A percentile compares a stretch with the other conserved stretches of the same genome.
Conservation (phyloP, 2,888 invertebrate genomes). For the Mythimna pallens region DNA sequence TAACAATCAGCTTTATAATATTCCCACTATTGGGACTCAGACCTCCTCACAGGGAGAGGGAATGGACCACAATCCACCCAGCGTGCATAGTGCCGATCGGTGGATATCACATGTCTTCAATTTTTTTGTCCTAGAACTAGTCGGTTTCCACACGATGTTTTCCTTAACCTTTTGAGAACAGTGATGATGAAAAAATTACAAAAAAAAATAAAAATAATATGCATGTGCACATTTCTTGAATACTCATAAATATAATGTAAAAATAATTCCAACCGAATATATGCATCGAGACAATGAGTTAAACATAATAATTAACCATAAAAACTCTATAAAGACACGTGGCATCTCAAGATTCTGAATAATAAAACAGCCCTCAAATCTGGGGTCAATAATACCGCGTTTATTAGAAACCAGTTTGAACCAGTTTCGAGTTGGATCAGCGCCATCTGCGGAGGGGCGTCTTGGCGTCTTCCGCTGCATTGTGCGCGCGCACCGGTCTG, state of each 20-base stretch:
- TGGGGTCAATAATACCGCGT: slow-evolving; percentile 84
- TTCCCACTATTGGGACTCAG: too few species aligned
- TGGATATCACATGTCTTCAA: too few species aligned
- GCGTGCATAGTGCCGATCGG: too few species aligned
- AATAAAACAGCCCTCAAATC: slow-evolving; percentile 65
- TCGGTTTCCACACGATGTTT: too few species aligned
- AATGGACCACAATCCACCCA: too few species aligned
- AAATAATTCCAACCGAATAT: slow-evolving; percentile 4
- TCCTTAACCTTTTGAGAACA: too few species aligned
- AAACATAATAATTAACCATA: slow-evolving; percentile 46
- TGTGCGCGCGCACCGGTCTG: slow-evolving; percentile 82
- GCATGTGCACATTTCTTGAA: not conserved
- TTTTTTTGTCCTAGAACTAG: too few species aligned
- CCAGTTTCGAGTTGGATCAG: slow-evolving; percentile 80
- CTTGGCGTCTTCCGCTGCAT: slow-evolving; percentile 89
- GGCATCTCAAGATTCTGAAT: slow-evolving; percentile 69
- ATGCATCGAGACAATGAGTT: slow-evolving; percentile 30
- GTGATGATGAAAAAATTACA: too few species aligned
- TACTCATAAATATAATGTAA: slow-evolving; percentile 7
- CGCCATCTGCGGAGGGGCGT: slow-evolving; percentile 87
- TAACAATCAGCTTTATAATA: too few species aligned
- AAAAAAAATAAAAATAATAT: too few species aligned
- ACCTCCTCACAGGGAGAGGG: too few species aligned
- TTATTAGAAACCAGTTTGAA: slow-evolving; percentile 78
- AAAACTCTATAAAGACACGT: slow-evolving; percentile 67